Percentiles rank a stretch among this genome's conserved stretches.
Evolutionary conservation across 1,140 invertebrate species (phyloP).

Genomic region (Holotrichia oblita): DNA sequence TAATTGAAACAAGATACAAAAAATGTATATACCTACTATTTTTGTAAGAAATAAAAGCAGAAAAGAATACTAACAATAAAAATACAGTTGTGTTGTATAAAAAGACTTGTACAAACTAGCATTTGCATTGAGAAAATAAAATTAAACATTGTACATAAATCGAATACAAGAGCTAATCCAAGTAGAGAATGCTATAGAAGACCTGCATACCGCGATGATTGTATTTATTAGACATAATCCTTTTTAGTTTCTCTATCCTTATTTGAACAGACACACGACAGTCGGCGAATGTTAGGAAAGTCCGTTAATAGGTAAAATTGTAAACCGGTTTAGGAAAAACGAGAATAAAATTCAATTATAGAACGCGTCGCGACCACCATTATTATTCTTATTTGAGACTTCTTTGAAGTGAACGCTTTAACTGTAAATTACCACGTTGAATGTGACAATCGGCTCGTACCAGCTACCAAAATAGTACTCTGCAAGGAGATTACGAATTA

Average conservation of each 20-base stretch:
- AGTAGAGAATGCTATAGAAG: not conserved
- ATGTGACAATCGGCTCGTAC: conserved; percentile 14
- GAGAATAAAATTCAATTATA: conserved; percentile 28
- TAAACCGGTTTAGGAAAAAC: conserved; percentile 30
- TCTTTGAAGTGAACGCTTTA: conserved; percentile 22
- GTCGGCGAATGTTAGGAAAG: not conserved
- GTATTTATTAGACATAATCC: conserved; percentile 32
- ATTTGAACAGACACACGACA: conserved; percentile 3
- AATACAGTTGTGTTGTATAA: too few relatives aligned
- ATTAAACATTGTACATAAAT: too few relatives aligned
- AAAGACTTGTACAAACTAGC: too few relatives aligned
- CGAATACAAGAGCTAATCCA: too few relatives aligned
- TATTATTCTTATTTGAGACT: conserved; percentile 23
- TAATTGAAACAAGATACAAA: too few relatives aligned
- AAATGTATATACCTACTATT: too few relatives aligned
- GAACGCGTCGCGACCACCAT: not conserved
- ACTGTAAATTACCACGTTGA: conserved; percentile 4
- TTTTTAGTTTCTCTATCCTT: conserved; percentile 7
- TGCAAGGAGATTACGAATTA: not conserved
- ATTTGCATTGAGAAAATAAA: too few relatives aligned
- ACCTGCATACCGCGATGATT: conserved; percentile 18
- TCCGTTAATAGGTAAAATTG: conserved; percentile 34
- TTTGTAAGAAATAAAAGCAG: too few relatives aligned
- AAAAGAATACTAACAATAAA: too few relatives aligned
- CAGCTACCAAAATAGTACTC: not conserved